Evolutionary conservation across 1,140 invertebrate species (phyloP).

Genomic region (Drosophila tani): DNA sequence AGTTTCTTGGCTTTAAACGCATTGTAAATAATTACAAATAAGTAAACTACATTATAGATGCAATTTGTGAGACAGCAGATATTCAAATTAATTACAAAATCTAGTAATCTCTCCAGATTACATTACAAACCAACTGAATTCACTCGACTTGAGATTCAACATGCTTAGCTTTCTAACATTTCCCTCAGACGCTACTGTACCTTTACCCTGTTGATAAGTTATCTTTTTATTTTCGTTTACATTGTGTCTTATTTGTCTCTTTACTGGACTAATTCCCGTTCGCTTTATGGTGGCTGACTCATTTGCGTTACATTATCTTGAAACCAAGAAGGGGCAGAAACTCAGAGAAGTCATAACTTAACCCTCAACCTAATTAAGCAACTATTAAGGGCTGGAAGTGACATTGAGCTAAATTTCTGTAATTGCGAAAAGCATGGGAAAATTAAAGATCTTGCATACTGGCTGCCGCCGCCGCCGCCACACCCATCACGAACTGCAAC

Average conservation of each 20-base stretch:
- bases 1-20: background rate
- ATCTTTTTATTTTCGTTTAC: constrained; percentile 7
- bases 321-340: background rate
- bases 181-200: background rate
- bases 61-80: too few relatives aligned
- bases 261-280: background rate
- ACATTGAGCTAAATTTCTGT: constrained; percentile 63
- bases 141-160: background rate
- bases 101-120: background rate
- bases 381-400: constrained; percentile 4
- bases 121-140: background rate
- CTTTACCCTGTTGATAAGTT: constrained; percentile 1
- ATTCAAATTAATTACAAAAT: background rate
- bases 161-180: too few relatives aligned
- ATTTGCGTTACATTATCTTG: constrained; percentile 7
- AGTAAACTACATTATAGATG: too few relatives aligned
- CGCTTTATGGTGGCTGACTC: background rate
- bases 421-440: constrained; percentile 18
- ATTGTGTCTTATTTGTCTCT: background rate
- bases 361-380: constrained; percentile 20
- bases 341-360: constrained; percentile 1
- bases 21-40: background rate
- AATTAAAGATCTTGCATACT: constrained; percentile 32
- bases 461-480: constrained; percentile 19
- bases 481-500: constrained; percentile 34